Evolutionary conservation across 2,113 vertebrate genomes (phyloP).

Genomic region (Tachysurus fulvidraco): DNA sequence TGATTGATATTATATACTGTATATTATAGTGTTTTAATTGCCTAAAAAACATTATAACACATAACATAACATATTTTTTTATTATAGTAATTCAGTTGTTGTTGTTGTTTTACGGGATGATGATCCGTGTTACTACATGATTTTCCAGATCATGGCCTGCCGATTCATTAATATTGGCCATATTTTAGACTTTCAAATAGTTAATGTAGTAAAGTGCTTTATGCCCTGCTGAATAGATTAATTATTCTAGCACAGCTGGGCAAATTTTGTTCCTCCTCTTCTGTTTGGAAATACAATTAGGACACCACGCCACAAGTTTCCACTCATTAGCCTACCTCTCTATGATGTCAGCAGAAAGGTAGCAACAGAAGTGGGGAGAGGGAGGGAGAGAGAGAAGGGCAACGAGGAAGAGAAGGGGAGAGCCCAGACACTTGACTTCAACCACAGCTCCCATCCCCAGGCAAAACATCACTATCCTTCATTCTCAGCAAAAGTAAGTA

Average conservation of each 20-base stretch:
- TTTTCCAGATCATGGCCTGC: conserved; percentile 1
- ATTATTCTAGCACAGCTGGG: background rate
- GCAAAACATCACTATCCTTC: conserved; percentile 11
- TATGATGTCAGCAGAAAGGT: conserved; percentile 55
- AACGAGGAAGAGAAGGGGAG: conserved; percentile 17
- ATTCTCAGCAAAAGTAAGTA: conserved; percentile 41
- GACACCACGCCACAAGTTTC: conserved; percentile 60
- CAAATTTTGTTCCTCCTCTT: conserved; percentile 52
- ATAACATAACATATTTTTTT: background rate
- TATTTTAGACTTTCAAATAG: conserved; percentile 18
- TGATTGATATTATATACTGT: background rate
- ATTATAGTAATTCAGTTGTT: background rate
- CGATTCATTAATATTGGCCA: background rate
- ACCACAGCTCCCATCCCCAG: conserved; percentile 54
- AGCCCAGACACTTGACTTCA: conserved; percentile 59
- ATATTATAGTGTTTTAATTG: background rate
- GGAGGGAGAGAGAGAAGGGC: conserved; percentile 19
- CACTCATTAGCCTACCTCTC: conserved; percentile 58
- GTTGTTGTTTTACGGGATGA: background rate
- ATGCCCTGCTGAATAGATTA: background rate
- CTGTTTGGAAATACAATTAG: conserved; percentile 17
- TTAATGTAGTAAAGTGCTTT: background rate
- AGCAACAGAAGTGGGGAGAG: conserved; percentile 21
- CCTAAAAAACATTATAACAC: background rate
- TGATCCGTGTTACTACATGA: background rate